A percentile compares a stretch with the other conserved stretches of the same genome.
Evolutionary conservation across 92 coral and sea anemone genomes (phyloP).

Genomic region (Actinernus sp.): DNA sequence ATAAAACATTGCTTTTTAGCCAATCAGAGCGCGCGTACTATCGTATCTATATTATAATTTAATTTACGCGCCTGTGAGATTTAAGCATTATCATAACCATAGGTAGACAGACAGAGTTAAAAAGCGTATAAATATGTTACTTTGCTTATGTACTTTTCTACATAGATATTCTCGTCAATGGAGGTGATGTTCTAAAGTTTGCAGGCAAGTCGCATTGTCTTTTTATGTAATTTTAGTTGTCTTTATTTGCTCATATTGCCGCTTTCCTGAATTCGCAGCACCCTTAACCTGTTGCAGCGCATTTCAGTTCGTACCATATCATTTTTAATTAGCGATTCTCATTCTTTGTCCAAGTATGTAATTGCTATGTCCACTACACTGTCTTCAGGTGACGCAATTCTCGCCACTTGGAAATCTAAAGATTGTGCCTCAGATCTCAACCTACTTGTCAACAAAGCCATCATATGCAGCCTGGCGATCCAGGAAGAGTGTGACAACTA

Average conservation of each 20-base stretch:
- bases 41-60: too few species aligned
- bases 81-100: too few species aligned
- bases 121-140: too few species aligned
- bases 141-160: neutral
- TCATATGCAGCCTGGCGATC: constrained; percentile 93
- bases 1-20: too few species aligned
- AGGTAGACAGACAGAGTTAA: too few species aligned
- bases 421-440: constrained; percentile 57
- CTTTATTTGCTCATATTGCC: neutral
- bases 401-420: constrained; percentile 89
- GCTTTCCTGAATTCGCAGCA: neutral
- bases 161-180: constrained; percentile 89
- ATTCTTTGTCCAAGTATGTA: neutral
- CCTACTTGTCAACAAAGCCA: constrained; percentile 88
- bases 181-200: constrained; percentile 97
- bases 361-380: neutral
- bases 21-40: too few species aligned
- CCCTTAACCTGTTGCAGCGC: neutral
- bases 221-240: neutral
- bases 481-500: constrained; percentile 97
- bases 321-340: neutral
- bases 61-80: too few species aligned
- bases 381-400: constrained; percentile 87
- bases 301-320: neutral
- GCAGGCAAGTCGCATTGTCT: constrained; percentile 65